Evolutionary conservation across 1,140 invertebrate genomes (phyloP), one percentile per base, ranked within the genome.

Genomic region (Carcinoscorpius rotundicauda): DNA sequence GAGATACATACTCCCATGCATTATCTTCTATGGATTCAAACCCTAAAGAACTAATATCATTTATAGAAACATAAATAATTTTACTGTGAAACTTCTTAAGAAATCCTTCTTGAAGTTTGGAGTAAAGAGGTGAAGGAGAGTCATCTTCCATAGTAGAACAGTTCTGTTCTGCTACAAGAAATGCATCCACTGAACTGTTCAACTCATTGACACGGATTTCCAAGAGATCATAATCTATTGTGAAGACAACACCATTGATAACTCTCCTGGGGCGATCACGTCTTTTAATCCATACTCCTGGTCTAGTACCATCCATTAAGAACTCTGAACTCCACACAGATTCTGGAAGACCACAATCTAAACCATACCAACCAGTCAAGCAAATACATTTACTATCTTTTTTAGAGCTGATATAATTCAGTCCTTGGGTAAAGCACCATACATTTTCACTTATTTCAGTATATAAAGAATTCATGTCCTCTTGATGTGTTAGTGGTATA

Each of bases 281-380:
- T 29, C 67, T 49, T 11, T 52, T 63, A 8, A 68, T 64, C 55
- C 57, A 61, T 49, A 66, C 29, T 59, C 52, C 50, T 2, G 51
- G 48, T 56, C 58, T 60, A n/a, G 63, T 63, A 3, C 64, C 64
- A 53, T 68, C 60, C 48, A 61, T 56, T 6, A 66, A 29, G 53
- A 62, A 68, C 57, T 11, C 49, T 49, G 66, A 68, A n/a, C 64
- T 65, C 66, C 64, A 68, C 9, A 66, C 63, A 53, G 65, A 50
- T 29, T 51, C 56, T 4, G 67, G 67, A 52, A 68, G 65, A 4
- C 67, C 67, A 61, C 67, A 68, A 59, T 68, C 67, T 51, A 64
- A 58, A 10, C 67, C 67, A 68, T 55, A 61, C 67, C 67, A 68
- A 51, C 59, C 52, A 4, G 52, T 11, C 3, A 64, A 4, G 49